Base-by-base conservation (phyloP, 2,888 invertebrate genomes). In the Chouioia cunea region DNA sequence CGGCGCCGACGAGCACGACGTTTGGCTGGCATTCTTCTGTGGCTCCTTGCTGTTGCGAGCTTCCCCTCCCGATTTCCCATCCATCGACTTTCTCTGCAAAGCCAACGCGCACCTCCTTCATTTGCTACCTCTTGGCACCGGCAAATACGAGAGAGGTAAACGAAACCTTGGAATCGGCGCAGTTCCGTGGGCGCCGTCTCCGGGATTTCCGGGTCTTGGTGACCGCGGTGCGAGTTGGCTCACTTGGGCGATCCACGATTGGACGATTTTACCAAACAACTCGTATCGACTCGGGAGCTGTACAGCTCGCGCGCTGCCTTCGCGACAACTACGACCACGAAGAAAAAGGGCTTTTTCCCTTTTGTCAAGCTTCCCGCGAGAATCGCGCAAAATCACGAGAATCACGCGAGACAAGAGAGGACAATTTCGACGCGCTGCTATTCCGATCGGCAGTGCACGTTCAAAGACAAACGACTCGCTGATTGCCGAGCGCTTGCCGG, bases 191-290 rank as follows among this genome's bases (percentile, higher is more conserved):
- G 74, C 82, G 82, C 74, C 81, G 80, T 65, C 80, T 81, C 70
- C 82, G 80, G 16, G 79, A 76, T 60, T 81, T 84, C 62, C 82
- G 80, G 76, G 77, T 74, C 75, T 80, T 81, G 54, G 75, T 70
- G 75, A 76, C 78, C 77, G 76, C 77, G 76, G 78, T 73, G 73
- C 75, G 78, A 67, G 78, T 76, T 71, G 76, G 75, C 57, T 80
- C 78, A 74, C 74, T 78, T 75, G 69, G 69, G 70, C 71, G 75
- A 75, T 79, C 78, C 77, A 76, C 77, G 77, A 69, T 74, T 75
- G 50, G 27, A n/a, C 50, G 52, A 57, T 59, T 67, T 52, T 20
- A 12, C 47, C 23, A 20, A 8, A 43, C 36, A 12, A 10, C 36
- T 10, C 12, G 36, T 36, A 6, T 36, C 6, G n/a, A n/a, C n/a